These are phyloP conservation scores for Lasioglossum vierecki DNA, from an alignment of 2,888 invertebrate species.

Conservation along the genomic window DNA sequence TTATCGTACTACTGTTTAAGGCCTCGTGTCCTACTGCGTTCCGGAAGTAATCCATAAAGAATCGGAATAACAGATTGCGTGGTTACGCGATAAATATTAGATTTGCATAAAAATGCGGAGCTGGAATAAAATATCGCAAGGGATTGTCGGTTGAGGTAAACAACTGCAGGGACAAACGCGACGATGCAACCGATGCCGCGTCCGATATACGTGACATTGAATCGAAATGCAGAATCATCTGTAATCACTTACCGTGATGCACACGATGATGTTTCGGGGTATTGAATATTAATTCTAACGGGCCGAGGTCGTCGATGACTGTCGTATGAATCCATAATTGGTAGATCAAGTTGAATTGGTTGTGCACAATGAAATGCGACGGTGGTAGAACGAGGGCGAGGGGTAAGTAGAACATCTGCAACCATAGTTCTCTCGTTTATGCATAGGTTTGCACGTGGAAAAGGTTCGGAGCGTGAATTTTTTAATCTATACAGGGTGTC, in stretches of 20 bases:
- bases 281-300: conserved; percentile 93
- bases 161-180: conserved; percentile 2
- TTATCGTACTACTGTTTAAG: no score
- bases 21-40: no score
- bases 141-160: background rate
- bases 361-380: conserved; percentile 91
- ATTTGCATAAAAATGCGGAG: background rate
- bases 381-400: conserved; percentile 92
- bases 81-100: background rate
- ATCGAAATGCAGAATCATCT: background rate
- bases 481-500: no score
- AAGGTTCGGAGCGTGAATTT: no score
- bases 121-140: background rate
- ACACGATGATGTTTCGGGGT: conserved; percentile 96
- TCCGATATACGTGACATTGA: background rate
- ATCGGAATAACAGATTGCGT: background rate
- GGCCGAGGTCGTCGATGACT: conserved; percentile 91
- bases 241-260: conserved; percentile 88
- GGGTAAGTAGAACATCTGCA: conserved; percentile 90
- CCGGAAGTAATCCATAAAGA: no score
- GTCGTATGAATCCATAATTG: conserved; percentile 98
- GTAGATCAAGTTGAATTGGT: conserved; percentile 95
- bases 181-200: background rate
- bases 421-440: conserved; percentile 51
- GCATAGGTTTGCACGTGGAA: no score